A percentile compares a stretch with the other conserved stretches of the same genome.
These are phyloP conservation scores for Origma solitaria DNA, from an alignment of 2,113 vertebrate species.

Conservation along the genomic window DNA sequence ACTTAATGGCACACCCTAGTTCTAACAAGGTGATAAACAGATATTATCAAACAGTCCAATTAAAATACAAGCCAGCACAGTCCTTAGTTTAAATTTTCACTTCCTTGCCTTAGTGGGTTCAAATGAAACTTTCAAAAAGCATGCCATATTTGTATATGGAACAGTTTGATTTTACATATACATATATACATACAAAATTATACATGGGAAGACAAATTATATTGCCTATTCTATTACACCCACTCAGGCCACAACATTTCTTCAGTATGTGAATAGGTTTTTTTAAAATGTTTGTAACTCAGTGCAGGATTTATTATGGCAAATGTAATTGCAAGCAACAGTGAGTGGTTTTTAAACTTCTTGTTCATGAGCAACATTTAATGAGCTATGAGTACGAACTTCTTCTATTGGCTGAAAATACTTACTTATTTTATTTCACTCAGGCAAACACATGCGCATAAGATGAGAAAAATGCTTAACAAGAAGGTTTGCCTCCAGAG, in stretches of 20 bases:
- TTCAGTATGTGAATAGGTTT: background rate
- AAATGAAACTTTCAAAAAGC: background rate
- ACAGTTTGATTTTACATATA: background rate
- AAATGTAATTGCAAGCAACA: background rate
- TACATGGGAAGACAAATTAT: background rate
- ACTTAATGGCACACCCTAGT: background rate
- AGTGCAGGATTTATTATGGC: background rate
- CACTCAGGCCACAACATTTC: background rate
- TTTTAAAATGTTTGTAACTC: background rate
- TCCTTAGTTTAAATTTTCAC: background rate
- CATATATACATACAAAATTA: background rate
- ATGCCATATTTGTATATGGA: background rate
- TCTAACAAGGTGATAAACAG: background rate
- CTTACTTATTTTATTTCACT: background rate
- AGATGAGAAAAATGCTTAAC: background rate
- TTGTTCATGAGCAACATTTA: background rate
- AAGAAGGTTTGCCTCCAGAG: background rate
- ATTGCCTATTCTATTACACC: background rate
- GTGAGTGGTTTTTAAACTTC: background rate
- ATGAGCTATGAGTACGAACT: background rate
- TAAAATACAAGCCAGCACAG: background rate
- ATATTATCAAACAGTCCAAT: background rate
- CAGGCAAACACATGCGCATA: background rate
- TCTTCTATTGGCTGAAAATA: conserved; percentile 13
- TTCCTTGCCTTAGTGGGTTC: background rate